Evolutionary conservation across 2,113 vertebrate genomes (phyloP), one percentile per base, ranked within the genome.

Genomic region (Gymnogyps californianus): DNA sequence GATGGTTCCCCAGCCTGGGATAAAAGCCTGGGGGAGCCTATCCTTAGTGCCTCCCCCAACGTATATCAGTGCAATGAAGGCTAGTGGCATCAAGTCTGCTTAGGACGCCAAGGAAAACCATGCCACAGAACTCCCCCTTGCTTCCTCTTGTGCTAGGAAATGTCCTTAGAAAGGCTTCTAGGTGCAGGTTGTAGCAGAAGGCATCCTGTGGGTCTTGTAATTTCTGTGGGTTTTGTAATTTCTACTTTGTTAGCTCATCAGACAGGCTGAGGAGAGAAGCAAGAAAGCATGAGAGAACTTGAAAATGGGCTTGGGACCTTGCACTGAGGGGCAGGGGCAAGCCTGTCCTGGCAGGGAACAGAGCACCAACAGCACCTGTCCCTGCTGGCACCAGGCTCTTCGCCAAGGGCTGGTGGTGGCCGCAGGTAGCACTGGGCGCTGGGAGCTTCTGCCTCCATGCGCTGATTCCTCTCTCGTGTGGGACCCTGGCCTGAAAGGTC

Each of bases 391-490:
- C 17, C 26, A 84, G 36, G 44, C 49, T 77, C 49, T 40, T 62
- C 0, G 2, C 34, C 1, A 1, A 59, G 59, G n/a, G 54, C 44
- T 75, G 46, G 46, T 51, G 25, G 47, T 46, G 78, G 36, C 83
- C 1, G 0, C 8, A 32, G 54, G 44, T 20, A 11, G 13, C 34
- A 36, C 2, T 1, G 6, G 13, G 26, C 6, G 3, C 38, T 29
- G 31, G 28, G 34, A 90, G 7, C 38, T 89, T 29, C 52, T 85
- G 75, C 18, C 16, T 78, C 31, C 25, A 14, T 20, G 25, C 2
- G 2, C 36, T 31, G 20, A 36, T 51, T 46, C 55, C 34, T 93
- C 18, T 72, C 20, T 76, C 24, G 61, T 40, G 11, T 1, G 4
- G 40, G 7, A 77, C 18, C 4, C 21, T 46, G 7, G 34, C 24